Percentiles rank a stretch among this genome's conserved stretches.
These are phyloP conservation scores for Aselliscus stoliczkanus DNA, from an alignment of 2,797 vertebrate species.

Conservation along the genomic window DNA sequence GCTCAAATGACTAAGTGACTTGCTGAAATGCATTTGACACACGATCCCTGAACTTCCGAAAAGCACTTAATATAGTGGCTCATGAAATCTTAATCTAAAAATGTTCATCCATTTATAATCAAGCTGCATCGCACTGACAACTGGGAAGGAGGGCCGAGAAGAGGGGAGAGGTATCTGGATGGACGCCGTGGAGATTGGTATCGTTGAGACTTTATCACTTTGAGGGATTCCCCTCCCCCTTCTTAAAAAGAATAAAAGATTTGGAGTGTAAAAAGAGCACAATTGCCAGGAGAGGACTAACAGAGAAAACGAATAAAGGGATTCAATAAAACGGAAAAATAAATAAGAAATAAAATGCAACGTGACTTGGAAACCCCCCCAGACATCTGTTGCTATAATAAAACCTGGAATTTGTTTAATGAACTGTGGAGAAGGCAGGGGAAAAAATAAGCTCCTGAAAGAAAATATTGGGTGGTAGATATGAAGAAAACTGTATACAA, in stretches of 20 bases:
- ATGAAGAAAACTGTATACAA: neutral
- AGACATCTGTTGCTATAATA: neutral
- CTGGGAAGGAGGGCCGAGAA: neutral
- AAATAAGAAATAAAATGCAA: neutral
- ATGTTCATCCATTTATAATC: slow-evolving; percentile 65
- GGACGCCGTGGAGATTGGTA: neutral
- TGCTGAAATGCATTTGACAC: slow-evolving; percentile 54
- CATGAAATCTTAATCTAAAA: slow-evolving; percentile 75
- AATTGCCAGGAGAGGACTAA: neutral
- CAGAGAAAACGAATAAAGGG: neutral
- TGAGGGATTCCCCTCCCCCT: neutral
- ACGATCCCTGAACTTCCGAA: slow-evolving; percentile 64
- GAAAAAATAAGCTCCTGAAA: neutral
- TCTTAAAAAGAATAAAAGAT: neutral
- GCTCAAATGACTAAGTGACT: slow-evolving; percentile 60
- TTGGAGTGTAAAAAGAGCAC: neutral
- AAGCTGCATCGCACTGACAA: slow-evolving; percentile 39
- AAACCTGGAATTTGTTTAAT: slow-evolving; percentile 12
- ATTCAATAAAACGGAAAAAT: neutral
- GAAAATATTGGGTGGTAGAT: neutral
- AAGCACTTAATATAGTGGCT: slow-evolving; percentile 69
- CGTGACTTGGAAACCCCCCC: neutral
- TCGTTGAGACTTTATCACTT: neutral
- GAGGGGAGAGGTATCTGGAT: neutral
- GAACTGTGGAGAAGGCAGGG: neutral